phyloP scores from a whole-genome alignment of 2,888 invertebrate species.

The Drosophila diplacantha region DNA sequence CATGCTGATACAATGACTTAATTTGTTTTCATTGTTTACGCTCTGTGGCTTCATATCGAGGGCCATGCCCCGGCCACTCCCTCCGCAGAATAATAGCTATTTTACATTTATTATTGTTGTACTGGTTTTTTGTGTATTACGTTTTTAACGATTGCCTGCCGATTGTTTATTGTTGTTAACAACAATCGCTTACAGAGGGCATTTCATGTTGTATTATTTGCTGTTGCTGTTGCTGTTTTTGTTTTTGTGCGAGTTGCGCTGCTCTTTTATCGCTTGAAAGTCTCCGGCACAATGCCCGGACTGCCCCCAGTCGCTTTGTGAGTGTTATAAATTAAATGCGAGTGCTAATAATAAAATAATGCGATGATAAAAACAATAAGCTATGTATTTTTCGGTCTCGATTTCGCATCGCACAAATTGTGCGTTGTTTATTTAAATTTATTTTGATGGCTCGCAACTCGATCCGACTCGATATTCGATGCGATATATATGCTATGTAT shows the following conservation, averaged over 20 bases:
- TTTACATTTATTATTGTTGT: constrained; percentile 30
- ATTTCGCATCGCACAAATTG: constrained; percentile 35
- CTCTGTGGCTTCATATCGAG: constrained; percentile 7
- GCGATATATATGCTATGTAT: neutral
- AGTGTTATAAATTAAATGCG: constrained; percentile 48
- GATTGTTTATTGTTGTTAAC: constrained; percentile 50
- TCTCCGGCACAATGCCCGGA: constrained; percentile 16
- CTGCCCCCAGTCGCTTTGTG: constrained; percentile 10
- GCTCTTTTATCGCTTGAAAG: constrained; percentile 28
- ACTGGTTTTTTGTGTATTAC: constrained; percentile 10
- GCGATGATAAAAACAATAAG: constrained; percentile 52
- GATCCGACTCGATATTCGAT: constrained; percentile 1
- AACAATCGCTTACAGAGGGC: constrained; percentile 38
- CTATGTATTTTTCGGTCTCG: constrained; percentile 25
- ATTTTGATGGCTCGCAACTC: constrained; percentile 25
- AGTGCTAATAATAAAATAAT: constrained; percentile 54
- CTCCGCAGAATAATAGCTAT: constrained; percentile 14
- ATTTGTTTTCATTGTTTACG: constrained; percentile 34
- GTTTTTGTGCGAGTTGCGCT: neutral
- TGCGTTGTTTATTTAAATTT: constrained; percentile 35
- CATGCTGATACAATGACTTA: constrained; percentile 24
- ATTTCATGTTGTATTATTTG: neutral
- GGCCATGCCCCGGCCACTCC: neutral
- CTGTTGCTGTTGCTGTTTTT: too few species aligned
- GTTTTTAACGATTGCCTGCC: constrained; percentile 14